These are phyloP conservation scores for Bergia sp. DNA, from an alignment of 92 coral and sea anemone genomes.

Conservation along the genomic window DNA sequence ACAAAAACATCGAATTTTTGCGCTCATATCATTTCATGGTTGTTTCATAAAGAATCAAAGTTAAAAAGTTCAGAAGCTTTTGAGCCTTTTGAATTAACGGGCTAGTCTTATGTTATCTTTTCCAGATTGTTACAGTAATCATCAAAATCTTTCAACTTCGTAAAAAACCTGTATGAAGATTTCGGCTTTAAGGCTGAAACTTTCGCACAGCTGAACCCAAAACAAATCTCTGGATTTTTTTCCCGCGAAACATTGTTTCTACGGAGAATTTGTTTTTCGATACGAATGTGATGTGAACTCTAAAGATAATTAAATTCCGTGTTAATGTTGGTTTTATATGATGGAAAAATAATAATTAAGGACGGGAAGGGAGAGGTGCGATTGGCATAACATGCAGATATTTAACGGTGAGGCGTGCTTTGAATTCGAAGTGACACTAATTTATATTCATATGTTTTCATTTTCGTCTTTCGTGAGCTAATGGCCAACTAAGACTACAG, in stretches of 20 bases:
- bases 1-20: too few species aligned
- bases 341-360: background rate
- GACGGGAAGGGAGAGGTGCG: background rate
- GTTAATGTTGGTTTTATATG: background rate
- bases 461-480: background rate
- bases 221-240: background rate
- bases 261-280: conserved; percentile 20
- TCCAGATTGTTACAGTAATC: too few species aligned
- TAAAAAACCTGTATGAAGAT: too few species aligned
- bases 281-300: background rate
- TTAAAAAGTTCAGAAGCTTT: background rate
- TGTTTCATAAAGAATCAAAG: background rate
- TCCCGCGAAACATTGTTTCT: background rate
- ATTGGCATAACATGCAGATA: background rate
- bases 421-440: background rate
- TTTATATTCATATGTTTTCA: background rate
- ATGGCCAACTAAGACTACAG: too few species aligned
- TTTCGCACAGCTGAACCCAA: background rate
- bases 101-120: too few species aligned
- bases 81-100: background rate
- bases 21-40: background rate
- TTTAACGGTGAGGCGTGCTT: background rate
- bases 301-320: background rate
- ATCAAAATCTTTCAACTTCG: background rate
- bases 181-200: background rate